These are phyloP conservation scores for Antheraea pernyi DNA, from an alignment of 1,140 invertebrate genomes.

Conservation along the genomic window DNA sequence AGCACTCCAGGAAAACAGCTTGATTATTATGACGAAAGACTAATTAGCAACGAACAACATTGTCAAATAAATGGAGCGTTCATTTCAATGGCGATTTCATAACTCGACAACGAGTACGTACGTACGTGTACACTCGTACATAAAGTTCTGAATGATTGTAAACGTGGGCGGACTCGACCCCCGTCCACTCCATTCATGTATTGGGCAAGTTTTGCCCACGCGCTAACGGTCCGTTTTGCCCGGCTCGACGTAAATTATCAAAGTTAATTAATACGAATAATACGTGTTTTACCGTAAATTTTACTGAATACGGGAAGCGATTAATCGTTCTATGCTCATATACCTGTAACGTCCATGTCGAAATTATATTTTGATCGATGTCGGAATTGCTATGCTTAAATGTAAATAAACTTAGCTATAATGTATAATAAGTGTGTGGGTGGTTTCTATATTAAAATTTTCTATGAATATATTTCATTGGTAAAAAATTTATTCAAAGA, in stretches of 20 bases:
- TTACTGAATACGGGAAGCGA: constrained; percentile 40
- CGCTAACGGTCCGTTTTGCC: constrained; percentile 52
- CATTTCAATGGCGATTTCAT: constrained; percentile 52
- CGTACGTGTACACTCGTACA: constrained; percentile 14
- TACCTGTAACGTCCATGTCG: not conserved
- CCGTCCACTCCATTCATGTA: constrained; percentile 67
- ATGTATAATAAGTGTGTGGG: not conserved
- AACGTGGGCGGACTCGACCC: constrained; percentile 53
- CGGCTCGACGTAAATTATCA: constrained; percentile 54
- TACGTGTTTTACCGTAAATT: constrained; percentile 47
- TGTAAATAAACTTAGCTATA: not conserved
- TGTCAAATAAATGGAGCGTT: constrained; percentile 29
- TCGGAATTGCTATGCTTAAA: not conserved
- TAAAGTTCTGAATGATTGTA: constrained; percentile 59
- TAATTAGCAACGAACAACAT: not conserved
- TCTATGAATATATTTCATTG: not conserved
- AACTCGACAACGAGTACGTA: constrained; percentile 43
- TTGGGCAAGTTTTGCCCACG: constrained; percentile 65
- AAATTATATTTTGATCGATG: too few relatives aligned
- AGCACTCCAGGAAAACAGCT: too few relatives aligned
- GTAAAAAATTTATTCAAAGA: too few relatives aligned
- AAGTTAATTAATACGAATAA: constrained; percentile 59
- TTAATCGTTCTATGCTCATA: constrained; percentile 26
- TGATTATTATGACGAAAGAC: not conserved
- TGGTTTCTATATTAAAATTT: not conserved